phyloP scores from a whole-genome alignment of 2,797 vertebrate species.

The Hylomyscus alleni region DNA sequence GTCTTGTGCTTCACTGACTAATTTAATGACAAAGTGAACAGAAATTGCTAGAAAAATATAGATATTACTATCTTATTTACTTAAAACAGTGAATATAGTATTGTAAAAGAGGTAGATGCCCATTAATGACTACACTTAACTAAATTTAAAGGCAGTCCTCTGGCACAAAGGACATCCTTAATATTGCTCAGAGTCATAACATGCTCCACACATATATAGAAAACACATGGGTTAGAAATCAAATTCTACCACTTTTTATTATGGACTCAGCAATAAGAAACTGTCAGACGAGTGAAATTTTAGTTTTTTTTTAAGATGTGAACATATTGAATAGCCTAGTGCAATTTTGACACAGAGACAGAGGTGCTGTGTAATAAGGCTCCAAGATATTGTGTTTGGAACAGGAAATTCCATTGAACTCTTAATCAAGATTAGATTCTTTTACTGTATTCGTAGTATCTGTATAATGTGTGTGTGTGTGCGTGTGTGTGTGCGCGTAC shows the following conservation, averaged over 20 bases:
- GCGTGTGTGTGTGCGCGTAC: too few relatives aligned
- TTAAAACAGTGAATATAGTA: not conserved
- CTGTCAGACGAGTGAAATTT: not conserved
- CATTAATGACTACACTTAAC: not conserved
- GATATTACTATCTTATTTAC: not conserved
- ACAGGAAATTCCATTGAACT: not conserved
- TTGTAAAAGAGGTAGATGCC: not conserved
- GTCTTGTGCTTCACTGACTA: not conserved
- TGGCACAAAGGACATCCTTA: not conserved
- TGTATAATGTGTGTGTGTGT: not conserved
- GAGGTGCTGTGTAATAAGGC: not conserved
- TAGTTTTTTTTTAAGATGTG: not conserved
- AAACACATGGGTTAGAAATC: not conserved
- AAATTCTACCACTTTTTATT: not conserved
- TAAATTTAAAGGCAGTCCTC: not conserved
- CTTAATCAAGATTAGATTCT: not conserved
- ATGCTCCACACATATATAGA: not conserved
- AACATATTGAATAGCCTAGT: not conserved
- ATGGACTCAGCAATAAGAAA: not conserved
- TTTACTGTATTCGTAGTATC: not conserved
- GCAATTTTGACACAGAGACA: not conserved
- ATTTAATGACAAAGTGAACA: not conserved
- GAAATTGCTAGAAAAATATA: not conserved
- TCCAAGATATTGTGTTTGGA: not conserved
- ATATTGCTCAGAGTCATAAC: not conserved